Evolutionary conservation across 2,797 vertebrate species (phyloP), one percentile per base, ranked within the genome.

Genomic region (Lagocephalus sceleratus): DNA sequence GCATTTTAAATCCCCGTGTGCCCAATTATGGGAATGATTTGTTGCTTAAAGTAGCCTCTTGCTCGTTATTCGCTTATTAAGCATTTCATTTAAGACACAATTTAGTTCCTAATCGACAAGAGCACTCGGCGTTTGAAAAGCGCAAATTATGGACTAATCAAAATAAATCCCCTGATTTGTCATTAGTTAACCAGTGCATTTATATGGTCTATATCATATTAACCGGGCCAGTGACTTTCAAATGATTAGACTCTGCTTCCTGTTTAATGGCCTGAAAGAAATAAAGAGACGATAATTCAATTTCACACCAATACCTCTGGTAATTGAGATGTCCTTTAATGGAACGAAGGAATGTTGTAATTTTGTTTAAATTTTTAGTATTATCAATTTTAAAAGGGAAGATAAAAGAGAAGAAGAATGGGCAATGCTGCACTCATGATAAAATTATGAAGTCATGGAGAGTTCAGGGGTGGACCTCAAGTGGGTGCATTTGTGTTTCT

Each of bases 61-160:
- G 78, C 87, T 89, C 88, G 76, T 89, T 88, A 84, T 75, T 74
- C 83, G 85, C 87, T 77, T 85, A 87, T 88, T 89, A 84, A 78
- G 75, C 84, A 85, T 84, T 83, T 73, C 68, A 69, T 89, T 85
- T 68, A 60, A 35, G 66, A 51, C 54, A 73, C 59, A 66, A 81
- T 84, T 70, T 69, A 69, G 66, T 70, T 71, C 72, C 73, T 83
- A 80, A 86, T 86, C 83, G 82, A 79, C 76, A 78, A 6, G 56
- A 55, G 58, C 82, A 68, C 75, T 68, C 25, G 19, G 59, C 45
- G 41, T 74, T 62, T 66, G 56, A 70, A 71, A 57, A 63, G 19
- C 51, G 45, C 49, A 68, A 73, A 76, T 70, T 73, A 78, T 62
- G 5, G 53, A 70, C 67, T 85, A 76, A 83, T 87, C 62, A 39